Evolutionary conservation across 2,888 invertebrate genomes (phyloP).

Genomic region (Pheosia tremula): DNA sequence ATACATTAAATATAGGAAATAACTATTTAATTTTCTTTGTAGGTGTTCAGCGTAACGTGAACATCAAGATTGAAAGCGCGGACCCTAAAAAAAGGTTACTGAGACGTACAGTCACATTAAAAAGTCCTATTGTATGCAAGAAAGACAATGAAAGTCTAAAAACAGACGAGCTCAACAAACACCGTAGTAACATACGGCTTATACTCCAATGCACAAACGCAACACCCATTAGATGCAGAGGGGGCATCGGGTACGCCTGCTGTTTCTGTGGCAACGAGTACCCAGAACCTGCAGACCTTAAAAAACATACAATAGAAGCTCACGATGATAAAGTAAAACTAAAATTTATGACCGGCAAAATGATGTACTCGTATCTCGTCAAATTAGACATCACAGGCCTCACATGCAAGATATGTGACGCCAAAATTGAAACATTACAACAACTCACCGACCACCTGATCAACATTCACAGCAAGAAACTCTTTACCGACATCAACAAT

Average conservation of each 20-base stretch:
- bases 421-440: slow-evolving; percentile 29
- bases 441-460: slow-evolving; percentile 34
- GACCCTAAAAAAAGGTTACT: slow-evolving; percentile 24
- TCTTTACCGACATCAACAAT: slow-evolving; percentile 36
- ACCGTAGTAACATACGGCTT: slow-evolving; percentile 34
- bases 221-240: slow-evolving; percentile 43
- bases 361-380: slow-evolving; percentile 38
- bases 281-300: slow-evolving; percentile 43
- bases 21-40: slow-evolving; percentile 48
- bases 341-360: slow-evolving; percentile 39
- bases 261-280: slow-evolving; percentile 48
- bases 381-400: slow-evolving; percentile 41
- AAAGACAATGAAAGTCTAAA: slow-evolving; percentile 7
- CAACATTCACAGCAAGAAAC: slow-evolving; percentile 30
- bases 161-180: slow-evolving; percentile 32
- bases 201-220: slow-evolving; percentile 50
- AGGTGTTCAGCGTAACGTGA: slow-evolving; percentile 42
- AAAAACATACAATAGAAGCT: slow-evolving; percentile 43
- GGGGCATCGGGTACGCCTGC: slow-evolving; percentile 45
- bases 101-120: slow-evolving; percentile 9
- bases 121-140: neutral
- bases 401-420: slow-evolving; percentile 32
- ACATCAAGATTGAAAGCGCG: slow-evolving; percentile 23
- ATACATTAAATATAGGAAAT: slow-evolving; percentile 15
- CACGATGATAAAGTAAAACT: slow-evolving; percentile 43